These are phyloP conservation scores for Plotosus lineatus DNA, from an alignment of 2,113 vertebrate species.

Conservation along the genomic window DNA sequence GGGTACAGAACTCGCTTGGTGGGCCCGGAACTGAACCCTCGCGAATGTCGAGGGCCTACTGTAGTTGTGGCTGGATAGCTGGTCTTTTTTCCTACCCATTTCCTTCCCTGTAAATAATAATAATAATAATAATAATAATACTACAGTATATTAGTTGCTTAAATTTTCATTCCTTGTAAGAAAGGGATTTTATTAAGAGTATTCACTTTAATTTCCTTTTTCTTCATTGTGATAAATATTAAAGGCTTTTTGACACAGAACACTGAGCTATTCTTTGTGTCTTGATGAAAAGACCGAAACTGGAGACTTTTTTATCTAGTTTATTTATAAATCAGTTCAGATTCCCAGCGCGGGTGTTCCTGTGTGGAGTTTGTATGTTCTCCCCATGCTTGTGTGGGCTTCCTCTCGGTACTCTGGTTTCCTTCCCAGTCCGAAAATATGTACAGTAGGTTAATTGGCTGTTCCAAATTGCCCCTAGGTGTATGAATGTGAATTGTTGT, in stretches of 20 bases:
- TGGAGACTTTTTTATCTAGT: neutral
- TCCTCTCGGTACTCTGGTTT: too few relatives aligned
- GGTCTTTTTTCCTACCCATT: neutral
- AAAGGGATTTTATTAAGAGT: slow-evolving; percentile 9
- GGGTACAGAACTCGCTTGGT: too few relatives aligned
- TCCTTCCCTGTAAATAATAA: neutral
- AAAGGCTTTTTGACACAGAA: neutral
- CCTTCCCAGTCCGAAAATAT: too few relatives aligned
- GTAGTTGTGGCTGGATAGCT: neutral
- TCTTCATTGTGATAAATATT: neutral
- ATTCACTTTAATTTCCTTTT: slow-evolving; percentile 11
- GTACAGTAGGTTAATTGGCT: too few relatives aligned
- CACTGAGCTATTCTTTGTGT: neutral
- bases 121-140: neutral
- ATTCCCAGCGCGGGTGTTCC: too few relatives aligned
- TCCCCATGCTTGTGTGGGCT: too few relatives aligned
- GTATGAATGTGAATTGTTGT: too few relatives aligned
- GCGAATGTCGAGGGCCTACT: too few relatives aligned
- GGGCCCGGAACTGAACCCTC: too few relatives aligned
- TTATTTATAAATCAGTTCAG: neutral
- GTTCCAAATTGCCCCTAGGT: too few relatives aligned
- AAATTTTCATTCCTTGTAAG: neutral
- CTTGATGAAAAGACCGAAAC: neutral
- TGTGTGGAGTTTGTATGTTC: too few relatives aligned
- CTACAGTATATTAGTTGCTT: neutral